phyloP scores from a whole-genome alignment of 2,113 vertebrate genomes.

The Lepus europaeus region DNA sequence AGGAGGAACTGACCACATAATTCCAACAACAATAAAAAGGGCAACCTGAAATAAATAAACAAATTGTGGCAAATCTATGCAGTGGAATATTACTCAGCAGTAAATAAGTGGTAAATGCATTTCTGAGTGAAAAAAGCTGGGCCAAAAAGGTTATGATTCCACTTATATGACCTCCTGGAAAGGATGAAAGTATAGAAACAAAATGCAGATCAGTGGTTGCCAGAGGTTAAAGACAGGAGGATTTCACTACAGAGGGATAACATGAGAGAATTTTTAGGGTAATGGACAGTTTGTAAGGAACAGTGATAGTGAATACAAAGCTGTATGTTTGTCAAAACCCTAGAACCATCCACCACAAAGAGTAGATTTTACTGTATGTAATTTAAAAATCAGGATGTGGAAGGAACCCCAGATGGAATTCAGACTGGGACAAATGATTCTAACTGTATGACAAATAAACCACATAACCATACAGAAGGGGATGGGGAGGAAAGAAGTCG shows the following conservation, averaged over 20 bases:
- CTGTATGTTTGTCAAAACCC: not conserved
- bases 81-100: not conserved
- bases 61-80: not conserved
- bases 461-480: not conserved
- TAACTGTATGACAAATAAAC: not conserved
- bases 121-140: not conserved
- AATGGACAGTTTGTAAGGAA: not conserved
- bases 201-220: not conserved
- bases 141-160: not conserved
- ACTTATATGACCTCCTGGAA: not conserved
- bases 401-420: conserved; percentile 22
- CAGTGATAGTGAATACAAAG: not conserved
- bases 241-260: not conserved
- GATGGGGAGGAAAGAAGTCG: not conserved
- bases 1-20: not conserved
- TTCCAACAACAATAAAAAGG: not conserved
- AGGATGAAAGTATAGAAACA: not conserved
- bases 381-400: conserved; percentile 7
- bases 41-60: not conserved
- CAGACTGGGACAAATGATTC: not conserved
- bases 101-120: not conserved
- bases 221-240: not conserved
- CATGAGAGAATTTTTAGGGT: not conserved
- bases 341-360: not conserved
- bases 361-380: conserved; percentile 25